Evolutionary conservation across 2,888 invertebrate species (phyloP).

Genomic region (Acanthosoma haemorrhoidale): DNA sequence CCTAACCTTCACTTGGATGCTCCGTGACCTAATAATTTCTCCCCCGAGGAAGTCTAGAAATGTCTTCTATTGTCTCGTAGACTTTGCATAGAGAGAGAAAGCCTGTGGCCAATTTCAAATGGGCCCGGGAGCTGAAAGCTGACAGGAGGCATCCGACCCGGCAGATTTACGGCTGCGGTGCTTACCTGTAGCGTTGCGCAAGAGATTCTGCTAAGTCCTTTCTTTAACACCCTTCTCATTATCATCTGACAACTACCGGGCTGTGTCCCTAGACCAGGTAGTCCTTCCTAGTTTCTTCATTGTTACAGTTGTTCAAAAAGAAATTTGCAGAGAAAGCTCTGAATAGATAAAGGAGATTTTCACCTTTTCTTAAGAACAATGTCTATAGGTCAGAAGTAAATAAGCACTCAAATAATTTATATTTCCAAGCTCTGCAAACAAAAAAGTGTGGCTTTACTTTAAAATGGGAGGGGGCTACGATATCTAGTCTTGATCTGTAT

Average conservation of each 20-base stretch:
- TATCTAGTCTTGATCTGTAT: no score
- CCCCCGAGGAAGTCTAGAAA: neutral
- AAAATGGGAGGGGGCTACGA: no score
- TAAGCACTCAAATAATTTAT: no score
- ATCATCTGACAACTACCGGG: neutral
- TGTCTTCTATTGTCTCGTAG: neutral
- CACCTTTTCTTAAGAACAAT: no score
- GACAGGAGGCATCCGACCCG: slow-evolving; percentile 5
- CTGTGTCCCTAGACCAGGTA: neutral
- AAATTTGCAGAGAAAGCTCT: no score
- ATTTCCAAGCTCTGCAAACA: no score
- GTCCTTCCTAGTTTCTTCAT: no score
- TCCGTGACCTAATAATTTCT: neutral
- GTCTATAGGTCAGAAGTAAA: no score
- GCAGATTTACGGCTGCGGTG: neutral
- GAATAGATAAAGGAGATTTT: no score
- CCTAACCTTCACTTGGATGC: neutral
- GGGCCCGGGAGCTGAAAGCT: neutral
- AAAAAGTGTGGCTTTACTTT: no score
- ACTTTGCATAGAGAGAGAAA: slow-evolving; percentile 12
- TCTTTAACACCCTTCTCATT: slow-evolving; percentile 12
- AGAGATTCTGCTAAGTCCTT: neutral
- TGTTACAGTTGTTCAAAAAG: no score
- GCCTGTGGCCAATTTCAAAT: slow-evolving; percentile 2
- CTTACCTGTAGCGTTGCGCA: slow-evolving; percentile 6